phyloP scores from a whole-genome alignment of 2,797 vertebrate genomes.

The Diplodus sargus region DNA sequence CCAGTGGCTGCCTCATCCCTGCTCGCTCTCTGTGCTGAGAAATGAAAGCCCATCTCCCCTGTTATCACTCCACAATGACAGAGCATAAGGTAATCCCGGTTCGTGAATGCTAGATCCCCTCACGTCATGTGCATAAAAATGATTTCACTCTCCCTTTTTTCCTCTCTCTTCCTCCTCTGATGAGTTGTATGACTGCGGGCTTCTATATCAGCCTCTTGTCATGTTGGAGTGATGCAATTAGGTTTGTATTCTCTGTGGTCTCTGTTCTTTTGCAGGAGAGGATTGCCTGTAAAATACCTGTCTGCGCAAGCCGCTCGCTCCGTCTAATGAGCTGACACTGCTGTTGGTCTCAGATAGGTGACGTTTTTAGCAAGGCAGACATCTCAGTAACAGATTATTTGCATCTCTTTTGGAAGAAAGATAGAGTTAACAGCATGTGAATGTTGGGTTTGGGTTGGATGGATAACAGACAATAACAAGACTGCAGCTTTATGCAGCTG shows the following conservation, averaged over 20 bases:
- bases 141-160: constrained; percentile 56
- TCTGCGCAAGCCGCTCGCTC: constrained; percentile 55
- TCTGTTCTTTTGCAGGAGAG: constrained; percentile 63
- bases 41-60: constrained; percentile 66
- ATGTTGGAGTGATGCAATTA: constrained; percentile 81
- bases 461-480: constrained; percentile 35
- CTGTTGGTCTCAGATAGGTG: constrained; percentile 41
- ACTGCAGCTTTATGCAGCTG: constrained; percentile 28
- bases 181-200: constrained; percentile 73
- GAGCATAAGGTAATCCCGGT: constrained; percentile 68
- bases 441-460: constrained; percentile 32
- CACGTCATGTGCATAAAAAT: constrained; percentile 62
- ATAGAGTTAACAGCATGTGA: constrained; percentile 12
- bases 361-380: constrained; percentile 52
- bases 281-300: constrained; percentile 73
- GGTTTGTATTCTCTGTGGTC: constrained; percentile 66
- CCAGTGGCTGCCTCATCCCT: constrained; percentile 46
- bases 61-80: constrained; percentile 66
- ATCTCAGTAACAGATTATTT: constrained; percentile 28
- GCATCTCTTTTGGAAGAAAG: constrained; percentile 11
- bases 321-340: constrained; percentile 71
- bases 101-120: constrained; percentile 57
- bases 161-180: constrained; percentile 55
- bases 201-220: constrained; percentile 70
- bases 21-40: constrained; percentile 46